phyloP scores from a whole-genome alignment of 2,113 vertebrate genomes.

The Mormoops blainvillei region DNA sequence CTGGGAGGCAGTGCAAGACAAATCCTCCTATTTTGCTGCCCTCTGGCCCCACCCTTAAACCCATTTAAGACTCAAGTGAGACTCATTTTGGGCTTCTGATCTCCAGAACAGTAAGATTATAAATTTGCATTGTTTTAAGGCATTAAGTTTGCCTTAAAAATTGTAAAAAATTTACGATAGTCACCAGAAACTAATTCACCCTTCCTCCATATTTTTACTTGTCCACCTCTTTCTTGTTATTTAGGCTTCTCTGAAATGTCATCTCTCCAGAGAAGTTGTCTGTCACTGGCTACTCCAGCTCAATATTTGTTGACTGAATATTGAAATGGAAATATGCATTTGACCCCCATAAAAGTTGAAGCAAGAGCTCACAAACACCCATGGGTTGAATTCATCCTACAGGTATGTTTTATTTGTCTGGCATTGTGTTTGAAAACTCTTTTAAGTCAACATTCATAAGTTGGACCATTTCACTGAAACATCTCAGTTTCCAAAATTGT shows the following conservation, averaged over 20 bases:
- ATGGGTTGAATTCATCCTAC: background rate
- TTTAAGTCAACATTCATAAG: background rate
- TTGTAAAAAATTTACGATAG: background rate
- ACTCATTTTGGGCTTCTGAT: background rate
- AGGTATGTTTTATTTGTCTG: background rate
- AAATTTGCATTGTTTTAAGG: background rate
- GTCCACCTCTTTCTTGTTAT: background rate
- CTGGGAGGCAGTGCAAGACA: too few species aligned
- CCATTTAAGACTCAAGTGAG: background rate
- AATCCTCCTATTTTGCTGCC: too few species aligned
- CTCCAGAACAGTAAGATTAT: background rate
- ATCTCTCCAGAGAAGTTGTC: background rate
- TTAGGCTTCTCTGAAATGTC: background rate
- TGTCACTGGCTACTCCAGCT: background rate
- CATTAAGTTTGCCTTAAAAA: background rate
- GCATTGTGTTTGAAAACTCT: background rate
- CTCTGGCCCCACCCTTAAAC: background rate
- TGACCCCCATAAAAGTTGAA: background rate
- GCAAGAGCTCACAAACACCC: background rate
- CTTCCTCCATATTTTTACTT: background rate
- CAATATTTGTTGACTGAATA: background rate
- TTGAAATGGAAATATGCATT: background rate
- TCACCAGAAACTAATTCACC: background rate
- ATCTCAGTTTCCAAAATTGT: background rate
- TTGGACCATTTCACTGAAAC: background rate